Conservation (phyloP, 2,113 vertebrate genomes). For the Misgurnus mizolepis region DNA sequence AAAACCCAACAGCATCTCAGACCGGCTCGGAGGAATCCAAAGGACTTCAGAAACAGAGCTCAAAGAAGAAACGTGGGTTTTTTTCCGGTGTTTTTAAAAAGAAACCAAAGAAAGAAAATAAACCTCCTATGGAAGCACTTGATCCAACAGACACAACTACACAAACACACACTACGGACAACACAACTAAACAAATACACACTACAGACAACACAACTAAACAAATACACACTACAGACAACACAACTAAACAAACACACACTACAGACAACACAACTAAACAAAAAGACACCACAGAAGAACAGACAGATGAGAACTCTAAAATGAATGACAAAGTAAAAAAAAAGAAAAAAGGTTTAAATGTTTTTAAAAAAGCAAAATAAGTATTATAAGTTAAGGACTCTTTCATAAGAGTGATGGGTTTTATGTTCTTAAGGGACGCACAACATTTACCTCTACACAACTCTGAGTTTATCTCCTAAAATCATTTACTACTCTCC, state of each 20-base stretch:
- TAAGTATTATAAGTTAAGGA: background rate
- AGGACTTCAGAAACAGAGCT: background rate
- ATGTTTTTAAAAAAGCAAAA: background rate
- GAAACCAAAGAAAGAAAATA: constrained; percentile 5
- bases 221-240: too few species aligned
- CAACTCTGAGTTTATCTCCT: too few species aligned
- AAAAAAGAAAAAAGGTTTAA: constrained; percentile 34
- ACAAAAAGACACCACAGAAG: background rate
- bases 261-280: background rate
- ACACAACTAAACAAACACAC: background rate
- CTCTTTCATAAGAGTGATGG: too few species aligned
- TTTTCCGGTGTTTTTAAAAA: too few species aligned
- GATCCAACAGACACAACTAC: background rate
- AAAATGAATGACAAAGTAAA: constrained; percentile 42
- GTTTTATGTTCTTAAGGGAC: too few species aligned
- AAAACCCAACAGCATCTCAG: constrained; percentile 27
- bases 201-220: too few species aligned
- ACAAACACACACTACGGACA: too few species aligned
- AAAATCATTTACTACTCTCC: too few species aligned
- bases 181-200: too few species aligned
- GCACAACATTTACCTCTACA: too few species aligned
- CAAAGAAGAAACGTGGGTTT: background rate
- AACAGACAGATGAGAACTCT: background rate
- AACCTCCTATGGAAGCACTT: background rate
- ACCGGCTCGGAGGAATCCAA: background rate